Base-by-base conservation (phyloP, 2,888 invertebrate species). In the Caenorhabditis auriculariae region DNA sequence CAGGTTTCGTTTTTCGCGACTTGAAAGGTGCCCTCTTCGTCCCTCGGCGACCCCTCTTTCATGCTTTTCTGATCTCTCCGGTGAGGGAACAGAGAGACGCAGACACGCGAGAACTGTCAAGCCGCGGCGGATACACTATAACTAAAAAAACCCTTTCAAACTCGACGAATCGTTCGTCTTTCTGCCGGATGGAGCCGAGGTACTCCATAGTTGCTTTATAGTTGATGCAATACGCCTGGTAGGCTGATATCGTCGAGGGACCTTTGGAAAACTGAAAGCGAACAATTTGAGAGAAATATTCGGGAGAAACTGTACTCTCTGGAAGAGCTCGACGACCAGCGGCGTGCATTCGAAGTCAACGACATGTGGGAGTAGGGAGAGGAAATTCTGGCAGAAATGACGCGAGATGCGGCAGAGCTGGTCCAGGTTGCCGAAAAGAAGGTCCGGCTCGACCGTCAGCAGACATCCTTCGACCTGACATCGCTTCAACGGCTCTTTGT, bases 71-170 rank as follows among this genome's bases (percentile, higher is more conserved):
- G n/a, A n/a, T n/a, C n/a, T n/a, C n/a, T n/a, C n/a, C n/a, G n/a
- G n/a, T n/a, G n/a, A n/a, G n/a, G n/a, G n/a, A n/a, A n/a, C n/a
- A n/a, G n/a, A n/a, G n/a, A n/a, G n/a, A n/a, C n/a, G n/a, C n/a
- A n/a, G n/a, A n/a, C n/a, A n/a, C 41, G 41, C 21, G 41, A 41
- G 19, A 41, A 7, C 41, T 7, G 17, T 15, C 7, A 15, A 41
- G 17, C 27, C 54, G 69, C n/a, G n/a, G n/a, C n/a, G n/a, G n/a
- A n/a, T n/a, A n/a, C n/a, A n/a, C n/a, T n/a, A n/a, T n/a, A n/a
- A n/a, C n/a, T n/a, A n/a, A n/a, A n/a, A n/a, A n/a, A 80, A 87
- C 87, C 83, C 87, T 85, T 82, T 87, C 87, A 81, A 87, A 87
- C 72, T 87, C 87, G 49, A 83, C 82, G 78, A 87, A 87, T 21